Conservation (phyloP, 2,113 vertebrate genomes). For the Eudyptes chrysolophus region DNA sequence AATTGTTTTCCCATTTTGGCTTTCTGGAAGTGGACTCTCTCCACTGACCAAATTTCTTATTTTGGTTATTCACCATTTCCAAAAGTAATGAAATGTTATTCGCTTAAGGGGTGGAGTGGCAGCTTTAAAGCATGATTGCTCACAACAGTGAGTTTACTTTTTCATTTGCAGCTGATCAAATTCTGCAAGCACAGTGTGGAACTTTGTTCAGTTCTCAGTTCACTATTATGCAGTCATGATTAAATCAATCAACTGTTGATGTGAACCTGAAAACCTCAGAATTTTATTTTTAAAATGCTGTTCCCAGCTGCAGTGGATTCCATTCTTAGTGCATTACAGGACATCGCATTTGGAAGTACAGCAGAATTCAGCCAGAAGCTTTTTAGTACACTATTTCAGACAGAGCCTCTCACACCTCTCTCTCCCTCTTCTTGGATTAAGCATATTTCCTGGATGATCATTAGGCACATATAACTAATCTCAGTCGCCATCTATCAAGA, state of each 20-base stretch:
- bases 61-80: not conserved
- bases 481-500: constrained; percentile 32
- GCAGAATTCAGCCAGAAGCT: not conserved
- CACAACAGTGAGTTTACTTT: not conserved
- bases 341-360: not conserved
- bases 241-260: not conserved
- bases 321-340: not conserved
- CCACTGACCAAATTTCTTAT: not conserved
- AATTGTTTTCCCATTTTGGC: not conserved
- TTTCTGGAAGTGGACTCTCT: not conserved
- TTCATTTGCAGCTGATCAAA: constrained; percentile 2
- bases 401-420: not conserved
- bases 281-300: not conserved
- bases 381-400: not conserved
- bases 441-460: constrained; percentile 44
- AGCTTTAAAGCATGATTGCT: not conserved
- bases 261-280: not conserved
- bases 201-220: not conserved
- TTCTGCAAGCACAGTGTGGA: not conserved
- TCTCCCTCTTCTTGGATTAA: constrained; percentile 21
- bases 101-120: not conserved
- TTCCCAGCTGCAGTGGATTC: not conserved
- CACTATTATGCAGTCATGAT: not conserved
- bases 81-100: not conserved
- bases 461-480: constrained; percentile 23